Evolutionary conservation across 2,888 invertebrate genomes (phyloP).

Genomic region (Ormyrus thymus): DNA sequence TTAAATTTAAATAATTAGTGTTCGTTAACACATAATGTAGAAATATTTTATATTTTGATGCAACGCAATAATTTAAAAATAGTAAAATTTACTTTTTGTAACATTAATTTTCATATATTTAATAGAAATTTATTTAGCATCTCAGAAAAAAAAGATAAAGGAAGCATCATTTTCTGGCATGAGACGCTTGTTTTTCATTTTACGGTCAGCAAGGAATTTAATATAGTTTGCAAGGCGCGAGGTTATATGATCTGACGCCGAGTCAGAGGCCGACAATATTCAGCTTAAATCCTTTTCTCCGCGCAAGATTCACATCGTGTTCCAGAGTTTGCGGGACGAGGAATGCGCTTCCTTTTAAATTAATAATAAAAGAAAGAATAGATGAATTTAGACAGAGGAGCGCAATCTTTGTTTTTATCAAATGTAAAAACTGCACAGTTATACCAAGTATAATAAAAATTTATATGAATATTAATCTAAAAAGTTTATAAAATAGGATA

Average conservation of each 20-base stretch:
- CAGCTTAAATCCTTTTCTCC: conserved; percentile 35
- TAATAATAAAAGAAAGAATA: conserved; percentile 8
- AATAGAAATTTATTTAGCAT: no score
- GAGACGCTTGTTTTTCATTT: conserved; percentile 44
- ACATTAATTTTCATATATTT: no score
- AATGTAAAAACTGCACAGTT: no score
- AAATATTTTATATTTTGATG: no score
- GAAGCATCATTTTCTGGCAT: conserved; percentile 19
- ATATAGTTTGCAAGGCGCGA: conserved; percentile 61
- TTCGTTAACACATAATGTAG: no score
- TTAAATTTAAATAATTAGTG: no score
- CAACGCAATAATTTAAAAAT: no score
- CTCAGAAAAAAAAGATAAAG: background rate
- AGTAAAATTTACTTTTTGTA: no score
- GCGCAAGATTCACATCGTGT: conserved; percentile 18
- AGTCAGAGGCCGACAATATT: conserved; percentile 32
- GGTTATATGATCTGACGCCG: conserved; percentile 43
- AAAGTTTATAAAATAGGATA: no score
- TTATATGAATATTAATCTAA: no score
- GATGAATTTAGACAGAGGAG: background rate
- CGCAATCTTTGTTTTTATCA: no score
- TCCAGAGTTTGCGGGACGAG: background rate
- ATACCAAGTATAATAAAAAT: no score
- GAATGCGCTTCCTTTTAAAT: conserved; percentile 12
- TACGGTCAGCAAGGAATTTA: conserved; percentile 58